Percentiles rank a stretch among this genome's conserved stretches.
Conservation (phyloP, 1,140 invertebrate genomes). For the Nasonia vitripennis region DNA sequence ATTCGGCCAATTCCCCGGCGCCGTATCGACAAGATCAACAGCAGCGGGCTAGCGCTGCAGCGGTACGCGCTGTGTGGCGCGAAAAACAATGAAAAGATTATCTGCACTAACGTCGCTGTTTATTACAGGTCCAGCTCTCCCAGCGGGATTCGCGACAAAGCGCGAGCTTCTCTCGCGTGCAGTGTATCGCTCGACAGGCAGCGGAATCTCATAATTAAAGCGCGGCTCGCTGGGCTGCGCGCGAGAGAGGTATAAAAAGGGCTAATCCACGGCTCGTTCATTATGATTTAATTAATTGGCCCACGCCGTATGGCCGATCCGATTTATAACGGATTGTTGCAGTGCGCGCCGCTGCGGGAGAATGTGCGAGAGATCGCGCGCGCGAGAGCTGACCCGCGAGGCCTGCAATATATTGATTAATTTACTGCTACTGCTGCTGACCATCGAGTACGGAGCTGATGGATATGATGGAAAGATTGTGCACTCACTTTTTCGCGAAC, state of each 20-base stretch:
- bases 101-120: neutral
- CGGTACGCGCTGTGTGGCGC: no score
- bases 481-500: no score
- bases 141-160: neutral
- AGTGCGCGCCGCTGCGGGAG: no score
- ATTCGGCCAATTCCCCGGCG: neutral
- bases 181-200: neutral
- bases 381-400: no score
- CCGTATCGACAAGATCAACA: neutral
- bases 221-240: neutral
- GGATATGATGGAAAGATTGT: no score
- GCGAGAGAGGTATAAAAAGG: neutral
- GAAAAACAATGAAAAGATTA: neutral
- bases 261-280: neutral
- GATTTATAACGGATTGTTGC: constrained; percentile 17
- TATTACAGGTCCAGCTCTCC: neutral
- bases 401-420: neutral
- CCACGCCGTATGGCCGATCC: neutral
- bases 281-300: constrained; percentile 27
- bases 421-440: neutral
- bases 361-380: neutral
- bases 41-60: neutral
- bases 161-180: no score
- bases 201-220: constrained; percentile 23
- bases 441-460: no score